Evolutionary conservation across 2,113 vertebrate genomes (phyloP).

Genomic region (Rhabdornis inornatus): DNA sequence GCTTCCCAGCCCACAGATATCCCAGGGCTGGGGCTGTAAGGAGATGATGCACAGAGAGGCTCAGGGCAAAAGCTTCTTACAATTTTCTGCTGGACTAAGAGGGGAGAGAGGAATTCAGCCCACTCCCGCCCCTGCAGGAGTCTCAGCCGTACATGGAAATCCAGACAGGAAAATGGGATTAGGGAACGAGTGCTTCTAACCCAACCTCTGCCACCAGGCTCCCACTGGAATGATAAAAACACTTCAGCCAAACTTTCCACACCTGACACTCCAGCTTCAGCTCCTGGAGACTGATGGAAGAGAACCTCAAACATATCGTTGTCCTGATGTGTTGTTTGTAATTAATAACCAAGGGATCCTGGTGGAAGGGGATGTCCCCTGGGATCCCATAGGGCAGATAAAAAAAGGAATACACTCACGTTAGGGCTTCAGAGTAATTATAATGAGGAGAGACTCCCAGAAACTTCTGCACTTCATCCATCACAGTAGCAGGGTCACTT

Average conservation of each 20-base stretch:
- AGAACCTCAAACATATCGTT: not conserved
- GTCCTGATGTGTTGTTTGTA: not conserved
- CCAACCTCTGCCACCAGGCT: not conserved
- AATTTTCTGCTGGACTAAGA: not conserved
- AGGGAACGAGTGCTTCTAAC: not conserved
- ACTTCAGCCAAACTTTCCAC: not conserved
- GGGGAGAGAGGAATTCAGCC: not conserved
- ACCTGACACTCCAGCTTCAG: not conserved
- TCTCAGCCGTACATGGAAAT: not conserved
- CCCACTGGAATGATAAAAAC: not conserved
- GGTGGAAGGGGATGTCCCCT: not conserved
- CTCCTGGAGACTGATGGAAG: not conserved
- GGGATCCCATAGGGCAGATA: not conserved
- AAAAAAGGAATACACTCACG: conserved; percentile 78
- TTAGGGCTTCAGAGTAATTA: conserved; percentile 94
- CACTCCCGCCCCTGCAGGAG: not conserved
- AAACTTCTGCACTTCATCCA: conserved; percentile 97
- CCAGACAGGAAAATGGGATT: not conserved
- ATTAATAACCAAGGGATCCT: not conserved
- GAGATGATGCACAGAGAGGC: not conserved
- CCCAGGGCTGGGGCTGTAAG: not conserved
- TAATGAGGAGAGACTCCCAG: conserved; percentile 89
- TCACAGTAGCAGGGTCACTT: conserved; percentile 88
- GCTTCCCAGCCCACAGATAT: not conserved
- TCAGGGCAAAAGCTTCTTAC: not conserved